Percentiles rank a stretch among this genome's conserved stretches.
Conservation (phyloP, 2,888 invertebrate genomes). For the Dryadula phaetusa region DNA sequence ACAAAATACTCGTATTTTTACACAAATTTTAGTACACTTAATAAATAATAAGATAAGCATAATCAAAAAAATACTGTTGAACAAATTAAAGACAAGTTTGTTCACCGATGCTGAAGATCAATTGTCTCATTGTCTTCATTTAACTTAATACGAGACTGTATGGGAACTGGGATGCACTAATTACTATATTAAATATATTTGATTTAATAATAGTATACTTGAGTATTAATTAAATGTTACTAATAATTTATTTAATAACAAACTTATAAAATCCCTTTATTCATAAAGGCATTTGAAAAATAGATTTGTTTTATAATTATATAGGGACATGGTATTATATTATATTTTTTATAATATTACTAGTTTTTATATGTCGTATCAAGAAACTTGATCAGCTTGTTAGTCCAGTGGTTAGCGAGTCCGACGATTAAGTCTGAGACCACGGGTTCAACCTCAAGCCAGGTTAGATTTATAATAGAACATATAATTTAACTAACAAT, state of each 20-base stretch:
- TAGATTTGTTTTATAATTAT: not conserved
- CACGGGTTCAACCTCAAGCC: not conserved
- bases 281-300: not conserved
- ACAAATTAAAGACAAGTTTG: conserved; percentile 41
- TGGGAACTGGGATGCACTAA: conserved; percentile 48
- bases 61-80: conserved; percentile 1
- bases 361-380: not conserved
- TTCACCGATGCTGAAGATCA: conserved; percentile 44
- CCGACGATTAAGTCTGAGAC: not conserved
- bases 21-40: too few relatives aligned
- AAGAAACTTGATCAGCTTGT: not conserved
- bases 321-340: not conserved
- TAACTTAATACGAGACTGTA: conserved; percentile 34
- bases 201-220: not conserved
- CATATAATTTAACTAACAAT: too few relatives aligned
- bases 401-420: conserved; percentile 10
- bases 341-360: not conserved
- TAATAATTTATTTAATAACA: not conserved
- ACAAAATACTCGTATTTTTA: too few relatives aligned
- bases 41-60: not conserved
- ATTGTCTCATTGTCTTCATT: conserved; percentile 55
- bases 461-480: not conserved
- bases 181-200: conserved; percentile 3
- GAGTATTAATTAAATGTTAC: not conserved
- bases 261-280: not conserved